Conservation (phyloP, 2,888 invertebrate species). For the Drosophila trichaetosa region DNA sequence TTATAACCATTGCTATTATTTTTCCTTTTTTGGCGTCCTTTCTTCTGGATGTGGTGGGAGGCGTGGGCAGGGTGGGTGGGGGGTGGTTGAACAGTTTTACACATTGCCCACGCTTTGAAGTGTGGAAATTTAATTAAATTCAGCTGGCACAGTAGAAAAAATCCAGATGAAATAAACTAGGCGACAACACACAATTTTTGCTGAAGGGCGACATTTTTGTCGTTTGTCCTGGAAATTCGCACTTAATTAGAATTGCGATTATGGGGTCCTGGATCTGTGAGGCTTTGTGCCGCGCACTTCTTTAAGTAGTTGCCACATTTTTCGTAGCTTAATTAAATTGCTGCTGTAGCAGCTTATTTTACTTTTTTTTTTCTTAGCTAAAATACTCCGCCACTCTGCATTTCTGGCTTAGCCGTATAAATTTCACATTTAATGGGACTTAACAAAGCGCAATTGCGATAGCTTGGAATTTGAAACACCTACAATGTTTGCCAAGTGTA, state of each 20-base stretch:
- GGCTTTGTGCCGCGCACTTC: constrained; percentile 46
- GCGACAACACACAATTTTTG: constrained; percentile 71
- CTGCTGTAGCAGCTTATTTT: constrained; percentile 12
- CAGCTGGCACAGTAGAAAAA: constrained; percentile 61
- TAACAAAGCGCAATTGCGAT: constrained; percentile 19
- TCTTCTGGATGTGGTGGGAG: constrained; percentile 14
- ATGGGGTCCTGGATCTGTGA: constrained; percentile 60
- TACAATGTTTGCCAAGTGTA: not conserved
- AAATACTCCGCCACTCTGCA: not conserved
- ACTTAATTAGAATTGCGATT: constrained; percentile 80
- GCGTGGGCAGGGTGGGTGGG: constrained; percentile 3
- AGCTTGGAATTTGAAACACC: constrained; percentile 14
- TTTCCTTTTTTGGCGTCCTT: constrained; percentile 49
- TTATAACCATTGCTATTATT: constrained; percentile 50
- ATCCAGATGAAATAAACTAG: constrained; percentile 67
- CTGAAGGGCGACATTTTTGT: constrained; percentile 26
- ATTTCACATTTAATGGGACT: constrained; percentile 35
- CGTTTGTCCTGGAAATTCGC: constrained; percentile 59
- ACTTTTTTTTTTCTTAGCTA: no score
- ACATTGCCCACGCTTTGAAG: constrained; percentile 78
- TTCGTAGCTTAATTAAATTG: constrained; percentile 54
- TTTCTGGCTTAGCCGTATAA: constrained; percentile 10
- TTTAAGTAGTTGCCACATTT: constrained; percentile 61
- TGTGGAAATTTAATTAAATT: constrained; percentile 80
- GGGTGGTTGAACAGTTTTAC: constrained; percentile 60